Evolutionary conservation across 2,797 vertebrate species (phyloP).

Genomic region (Novumbra hubbsi): DNA sequence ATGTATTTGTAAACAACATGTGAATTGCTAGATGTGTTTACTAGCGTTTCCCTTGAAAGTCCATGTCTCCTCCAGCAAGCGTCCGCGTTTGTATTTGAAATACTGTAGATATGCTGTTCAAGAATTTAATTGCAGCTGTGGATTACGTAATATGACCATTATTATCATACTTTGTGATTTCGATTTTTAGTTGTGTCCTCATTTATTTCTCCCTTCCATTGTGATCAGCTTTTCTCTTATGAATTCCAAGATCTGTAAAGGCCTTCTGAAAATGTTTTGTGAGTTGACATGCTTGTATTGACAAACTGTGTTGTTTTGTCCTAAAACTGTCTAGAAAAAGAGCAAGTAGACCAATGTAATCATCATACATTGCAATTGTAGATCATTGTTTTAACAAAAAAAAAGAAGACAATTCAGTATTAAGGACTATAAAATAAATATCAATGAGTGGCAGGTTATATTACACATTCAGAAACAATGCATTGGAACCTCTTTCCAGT

Average conservation of each 20-base stretch:
- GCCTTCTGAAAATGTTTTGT: neutral
- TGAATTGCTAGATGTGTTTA: too few relatives aligned
- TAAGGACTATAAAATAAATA: neutral
- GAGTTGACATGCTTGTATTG: neutral
- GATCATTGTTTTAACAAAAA: neutral
- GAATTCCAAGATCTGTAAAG: neutral
- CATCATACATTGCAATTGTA: neutral
- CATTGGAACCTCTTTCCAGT: constrained; percentile 18
- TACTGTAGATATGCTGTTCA: neutral
- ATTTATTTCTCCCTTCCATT: neutral
- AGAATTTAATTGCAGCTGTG: neutral
- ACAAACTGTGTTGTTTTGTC: neutral
- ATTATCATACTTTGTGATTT: neutral
- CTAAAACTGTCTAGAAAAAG: neutral
- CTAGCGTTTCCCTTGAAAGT: too few relatives aligned
- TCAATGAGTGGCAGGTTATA: neutral
- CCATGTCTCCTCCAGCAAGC: neutral
- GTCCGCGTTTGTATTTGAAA: neutral
- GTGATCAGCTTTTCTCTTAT: neutral
- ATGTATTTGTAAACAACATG: too few relatives aligned
- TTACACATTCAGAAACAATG: constrained; percentile 21
- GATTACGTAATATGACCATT: neutral
- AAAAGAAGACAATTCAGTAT: neutral
- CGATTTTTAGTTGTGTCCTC: neutral
- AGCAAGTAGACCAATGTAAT: neutral